Evolutionary conservation across 2,797 vertebrate genomes (phyloP).

Genomic region (Telmatherina bonti): DNA sequence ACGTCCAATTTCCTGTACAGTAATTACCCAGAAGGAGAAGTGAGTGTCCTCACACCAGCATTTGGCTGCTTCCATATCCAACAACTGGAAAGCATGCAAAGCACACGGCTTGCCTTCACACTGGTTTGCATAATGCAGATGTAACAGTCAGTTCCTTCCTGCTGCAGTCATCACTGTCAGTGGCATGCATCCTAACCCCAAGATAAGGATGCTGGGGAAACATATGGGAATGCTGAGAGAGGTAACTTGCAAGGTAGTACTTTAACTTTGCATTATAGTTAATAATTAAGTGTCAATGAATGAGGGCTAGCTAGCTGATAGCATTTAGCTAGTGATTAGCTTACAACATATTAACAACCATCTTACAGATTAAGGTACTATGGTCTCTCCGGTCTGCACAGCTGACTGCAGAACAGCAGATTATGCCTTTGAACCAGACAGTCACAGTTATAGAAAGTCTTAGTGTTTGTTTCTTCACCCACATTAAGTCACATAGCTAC

Average conservation of each 20-base stretch:
- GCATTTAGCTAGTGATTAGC: not conserved
- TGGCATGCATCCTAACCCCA: constrained; percentile 5
- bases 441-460: not conserved
- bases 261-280: not conserved
- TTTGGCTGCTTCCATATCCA: constrained; percentile 38
- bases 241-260: not conserved
- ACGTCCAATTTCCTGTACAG: constrained; percentile 63
- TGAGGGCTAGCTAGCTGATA: not conserved
- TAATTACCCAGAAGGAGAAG: constrained; percentile 54
- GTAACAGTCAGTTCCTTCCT: constrained; percentile 67
- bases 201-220: constrained; percentile 3
- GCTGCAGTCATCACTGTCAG: constrained; percentile 26
- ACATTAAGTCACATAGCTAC: not conserved
- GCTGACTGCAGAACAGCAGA: not conserved
- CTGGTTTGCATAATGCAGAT: constrained; percentile 65
- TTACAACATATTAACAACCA: not conserved
- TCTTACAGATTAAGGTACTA: not conserved
- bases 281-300: not conserved
- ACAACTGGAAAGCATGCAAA: constrained; percentile 58
- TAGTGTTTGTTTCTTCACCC: not conserved
- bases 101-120: constrained; percentile 30
- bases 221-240: not conserved
- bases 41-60: constrained; percentile 45
- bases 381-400: not conserved
- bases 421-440: too few species aligned